Base-by-base conservation (phyloP, 2,888 invertebrate species). In the Lycia hirtaria region DNA sequence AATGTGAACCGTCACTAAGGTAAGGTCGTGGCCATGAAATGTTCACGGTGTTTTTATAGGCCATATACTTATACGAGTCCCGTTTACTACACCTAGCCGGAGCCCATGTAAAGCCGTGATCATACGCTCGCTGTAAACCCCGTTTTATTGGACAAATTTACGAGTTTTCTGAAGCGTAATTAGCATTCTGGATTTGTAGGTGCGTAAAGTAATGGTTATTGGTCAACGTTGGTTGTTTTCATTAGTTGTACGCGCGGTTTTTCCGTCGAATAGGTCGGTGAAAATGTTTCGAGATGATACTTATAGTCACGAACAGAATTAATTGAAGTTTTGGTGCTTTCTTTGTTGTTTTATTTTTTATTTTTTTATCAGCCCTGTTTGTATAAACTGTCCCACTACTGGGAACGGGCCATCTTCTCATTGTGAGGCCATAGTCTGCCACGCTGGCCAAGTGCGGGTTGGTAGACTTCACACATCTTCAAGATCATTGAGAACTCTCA, bases 11-110 rank as follows among this genome's bases (percentile, higher is more conserved):
- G 4, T 1, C n/a, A 2, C 9, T 4, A 33, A 41, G 33, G 50
- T 22, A 51, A 44, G 57, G 50, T 28, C 50, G 51, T 41, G 22
- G 14, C 45, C 60, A 55, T 64, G 57, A 66, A 66, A 51, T 44
- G 54, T 58, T 62, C 64, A 64, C 51, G 22, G 54, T 17, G 40
- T 40, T 64, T 66, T 67, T 67, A 67, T 64, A 56, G 56, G 41
- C 60, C 59, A 56, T 67, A 59, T 53, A 56, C 48, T 67, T 64
- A 65, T 57, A 44, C 48, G 60, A 58, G 60, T 47, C 33, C 55
- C 57, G 24, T 61, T 61, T 61, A 65, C 53, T 56, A 53, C 56
- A 62, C 56, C 62, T 60, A 62, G 26, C 20, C 12, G 14, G 7
- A 47, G 35, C 32, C 30, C 35, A 56, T 54, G 50, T 56, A 50